Conservation (phyloP, 2,888 invertebrate genomes). For the Temnothorax ravouxi region DNA sequence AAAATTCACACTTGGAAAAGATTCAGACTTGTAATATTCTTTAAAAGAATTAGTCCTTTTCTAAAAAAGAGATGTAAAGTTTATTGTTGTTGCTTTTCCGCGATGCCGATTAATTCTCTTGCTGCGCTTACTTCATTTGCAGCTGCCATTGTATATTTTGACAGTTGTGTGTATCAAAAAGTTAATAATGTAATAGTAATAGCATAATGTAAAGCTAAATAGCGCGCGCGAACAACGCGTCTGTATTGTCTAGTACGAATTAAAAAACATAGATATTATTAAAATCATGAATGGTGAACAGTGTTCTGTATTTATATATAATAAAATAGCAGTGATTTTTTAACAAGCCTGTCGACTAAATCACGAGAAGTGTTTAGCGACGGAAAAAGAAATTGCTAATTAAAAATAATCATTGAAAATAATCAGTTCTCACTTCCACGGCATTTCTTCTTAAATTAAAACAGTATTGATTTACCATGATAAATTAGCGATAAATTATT, state of each 20-base stretch:
- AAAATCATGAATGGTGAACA: background rate
- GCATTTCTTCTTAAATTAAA: background rate
- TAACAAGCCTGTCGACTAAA: background rate
- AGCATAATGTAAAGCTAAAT: no score
- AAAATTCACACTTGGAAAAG: background rate
- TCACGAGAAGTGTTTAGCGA: background rate
- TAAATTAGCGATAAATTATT: conserved; percentile 41
- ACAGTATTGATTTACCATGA: conserved; percentile 39
- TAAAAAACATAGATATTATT: background rate
- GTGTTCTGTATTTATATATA: background rate
- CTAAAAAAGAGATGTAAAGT: no score
- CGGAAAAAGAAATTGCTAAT: background rate
- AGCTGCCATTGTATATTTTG: no score
- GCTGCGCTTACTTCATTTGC: no score
- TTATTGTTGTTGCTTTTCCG: no score
- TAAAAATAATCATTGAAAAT: background rate
- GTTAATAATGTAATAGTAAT: no score
- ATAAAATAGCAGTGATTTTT: background rate
- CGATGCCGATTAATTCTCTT: no score
- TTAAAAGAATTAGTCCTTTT: background rate
- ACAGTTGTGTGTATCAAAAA: no score
- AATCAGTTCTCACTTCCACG: background rate
- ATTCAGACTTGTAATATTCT: background rate
- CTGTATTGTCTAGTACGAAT: background rate
- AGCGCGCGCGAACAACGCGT: no score